Evolutionary conservation across 2,888 invertebrate genomes (phyloP), one percentile per base, ranked within the genome.

Genomic region (Caenorhabditis auriculariae): DNA sequence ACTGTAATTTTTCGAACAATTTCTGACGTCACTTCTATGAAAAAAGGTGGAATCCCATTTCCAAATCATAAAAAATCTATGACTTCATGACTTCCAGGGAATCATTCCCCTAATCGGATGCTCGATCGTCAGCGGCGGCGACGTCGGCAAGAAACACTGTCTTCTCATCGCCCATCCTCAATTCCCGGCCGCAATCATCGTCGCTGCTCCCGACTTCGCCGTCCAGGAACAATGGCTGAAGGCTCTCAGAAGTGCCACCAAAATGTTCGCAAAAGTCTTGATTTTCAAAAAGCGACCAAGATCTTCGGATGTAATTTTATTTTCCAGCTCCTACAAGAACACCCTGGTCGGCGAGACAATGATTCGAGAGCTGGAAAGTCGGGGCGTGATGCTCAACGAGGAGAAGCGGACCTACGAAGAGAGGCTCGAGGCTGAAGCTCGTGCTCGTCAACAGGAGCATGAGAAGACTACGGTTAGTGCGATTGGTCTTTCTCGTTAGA

Each of bases 31-130:
- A n/a, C n/a, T n/a, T n/a, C n/a, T n/a, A n/a, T n/a, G n/a, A n/a
- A n/a, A n/a, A n/a, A n/a, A n/a, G n/a, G n/a, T n/a, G n/a, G n/a
- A n/a, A n/a, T n/a, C n/a, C n/a, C n/a, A n/a, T n/a, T n/a, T n/a
- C n/a, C n/a, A n/a, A n/a, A n/a, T n/a, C n/a, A n/a, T n/a, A n/a
- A 24, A 43, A 43, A 21, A 19, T 27, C 35, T 35, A 7, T 27
- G 35, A 43, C 24, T 15, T 32, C 15, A 4, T n/a, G n/a, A n/a
- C 3, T 32, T 68, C n/a, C 47, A 74, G 66, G 76, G 75, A 4
- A 71, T 75, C 21, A 70, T 76, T 35, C 76, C 76, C 2, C 63
- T 76, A 7, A 75, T 74, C 35, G 75, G 75, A 9, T 76, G 76
- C 39, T 74, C 74, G 3, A 75, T 76, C 44, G 74, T 74, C 0